Percentiles rank a stretch among this genome's conserved stretches.
Conservation (phyloP, 1,140 invertebrate species). For the Olivierus martensii region DNA sequence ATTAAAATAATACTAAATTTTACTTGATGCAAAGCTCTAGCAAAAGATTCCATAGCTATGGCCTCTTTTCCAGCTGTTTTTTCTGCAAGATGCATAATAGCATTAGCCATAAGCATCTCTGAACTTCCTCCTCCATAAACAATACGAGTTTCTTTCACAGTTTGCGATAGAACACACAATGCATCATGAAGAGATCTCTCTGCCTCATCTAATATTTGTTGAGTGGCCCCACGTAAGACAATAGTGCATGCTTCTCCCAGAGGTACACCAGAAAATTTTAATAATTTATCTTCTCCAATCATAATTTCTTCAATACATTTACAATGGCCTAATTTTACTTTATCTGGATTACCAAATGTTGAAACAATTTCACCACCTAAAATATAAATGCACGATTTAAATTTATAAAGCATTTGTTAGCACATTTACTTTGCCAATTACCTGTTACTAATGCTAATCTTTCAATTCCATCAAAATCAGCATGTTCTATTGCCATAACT, state of each 20-base stretch:
- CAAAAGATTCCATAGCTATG: slow-evolving; percentile 93
- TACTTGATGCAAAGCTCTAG: slow-evolving; percentile 53
- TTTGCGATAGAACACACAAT: slow-evolving; percentile 89
- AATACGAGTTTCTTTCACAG: slow-evolving; percentile 80
- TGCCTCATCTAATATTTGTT: slow-evolving; percentile 98
- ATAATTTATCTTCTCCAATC: slow-evolving; percentile 93
- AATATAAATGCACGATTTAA: slow-evolving; percentile 5
- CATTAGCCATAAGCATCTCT: slow-evolving; percentile 94
- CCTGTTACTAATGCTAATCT: slow-evolving; percentile 88
- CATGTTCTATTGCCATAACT: slow-evolving; percentile 99
- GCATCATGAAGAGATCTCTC: slow-evolving; percentile 97
- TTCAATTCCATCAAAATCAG: slow-evolving; percentile 99
- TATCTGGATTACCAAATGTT: slow-evolving; percentile 88
- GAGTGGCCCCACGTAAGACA: slow-evolving; percentile 93
- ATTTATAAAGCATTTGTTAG: background rate
- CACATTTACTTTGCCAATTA: slow-evolving; percentile 12
- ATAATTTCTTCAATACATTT: slow-evolving; percentile 94
- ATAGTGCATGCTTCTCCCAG: slow-evolving; percentile 95
- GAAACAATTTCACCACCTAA: slow-evolving; percentile 90
- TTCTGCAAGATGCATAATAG: slow-evolving; percentile 64
- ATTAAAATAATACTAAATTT: background rate
- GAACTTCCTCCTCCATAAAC: slow-evolving; percentile 86
- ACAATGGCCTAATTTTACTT: slow-evolving; percentile 86
- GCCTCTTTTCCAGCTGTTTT: slow-evolving; percentile 94
- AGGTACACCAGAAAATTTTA: slow-evolving; percentile 89